A percentile compares a stretch with the other conserved stretches of the same genome.
phyloP scores from a whole-genome alignment of 2,888 invertebrate species.

The Oegoconia quadripuncta region DNA sequence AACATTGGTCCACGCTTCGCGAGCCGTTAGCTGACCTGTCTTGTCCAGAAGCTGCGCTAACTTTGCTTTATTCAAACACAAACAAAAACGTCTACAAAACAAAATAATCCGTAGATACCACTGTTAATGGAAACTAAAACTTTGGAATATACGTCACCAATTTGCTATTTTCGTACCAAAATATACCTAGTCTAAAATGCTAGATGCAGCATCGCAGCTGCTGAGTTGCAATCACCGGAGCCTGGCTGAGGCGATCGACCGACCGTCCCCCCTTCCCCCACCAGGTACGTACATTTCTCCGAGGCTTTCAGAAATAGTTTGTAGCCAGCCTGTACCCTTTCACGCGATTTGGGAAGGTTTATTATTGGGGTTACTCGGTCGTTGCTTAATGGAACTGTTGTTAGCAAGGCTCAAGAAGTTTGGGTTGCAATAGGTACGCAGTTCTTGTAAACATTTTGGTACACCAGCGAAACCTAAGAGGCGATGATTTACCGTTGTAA shows the following conservation, averaged over 20 bases:
- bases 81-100: too few relatives aligned
- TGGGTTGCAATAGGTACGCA: background rate
- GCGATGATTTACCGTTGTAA: too few relatives aligned
- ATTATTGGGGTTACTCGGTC: background rate
- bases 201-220: background rate
- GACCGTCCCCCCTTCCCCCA: conserved; percentile 42
- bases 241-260: conserved; percentile 64
- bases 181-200: background rate
- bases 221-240: background rate
- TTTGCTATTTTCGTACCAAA: background rate
- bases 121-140: too few relatives aligned
- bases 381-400: background rate
- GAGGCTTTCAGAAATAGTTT: conserved; percentile 47
- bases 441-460: too few relatives aligned
- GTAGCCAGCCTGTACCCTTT: background rate
- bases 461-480: too few relatives aligned
- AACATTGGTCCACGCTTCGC: too few relatives aligned
- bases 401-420: background rate
- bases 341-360: background rate
- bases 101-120: too few relatives aligned
- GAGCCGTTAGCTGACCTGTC: too few relatives aligned
- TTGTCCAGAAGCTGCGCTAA: too few relatives aligned
- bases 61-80: too few relatives aligned
- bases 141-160: too few relatives aligned
- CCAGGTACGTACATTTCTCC: conserved; percentile 50